Evolutionary conservation across 2,888 invertebrate species (phyloP), one percentile per base, ranked within the genome.

Genomic region (Pediacus dermestoides): DNA sequence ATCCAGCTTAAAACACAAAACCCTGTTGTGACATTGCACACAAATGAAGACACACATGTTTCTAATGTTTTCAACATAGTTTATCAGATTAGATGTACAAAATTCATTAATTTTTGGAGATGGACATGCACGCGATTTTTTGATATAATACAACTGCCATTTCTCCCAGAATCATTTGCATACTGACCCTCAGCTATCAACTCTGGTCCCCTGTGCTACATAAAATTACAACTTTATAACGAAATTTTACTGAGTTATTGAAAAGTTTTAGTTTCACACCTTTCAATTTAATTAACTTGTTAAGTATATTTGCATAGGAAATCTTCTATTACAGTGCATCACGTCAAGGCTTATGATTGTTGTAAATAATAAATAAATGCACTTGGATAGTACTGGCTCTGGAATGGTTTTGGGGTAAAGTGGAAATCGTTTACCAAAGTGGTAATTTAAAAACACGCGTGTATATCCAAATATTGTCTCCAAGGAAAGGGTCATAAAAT

Each of bases 401-500:
- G n/a, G n/a, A n/a, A n/a, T n/a, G n/a, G n/a, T n/a, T n/a, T n/a
- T n/a, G n/a, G n/a, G n/a, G n/a, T n/a, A n/a, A n/a, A n/a, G n/a
- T n/a, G n/a, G n/a, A n/a, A n/a, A n/a, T n/a, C n/a, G n/a, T n/a
- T n/a, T n/a, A n/a, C n/a, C n/a, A n/a, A 37, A 41, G 38, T 28
- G 42, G 48, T 44, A 44, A 44, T 46, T 46, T 37, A 33, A 40
- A 42, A 36, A 39, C 43, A 39, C 46, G 44, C 42, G 36, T 44
- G 37, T 7, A 26, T 8, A 26, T n/a, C 34, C 39, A 40, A 43
- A 39, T 33, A 39, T 28, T 33, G 44, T 47, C 45, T 44, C 42
- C 42, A 36, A 37, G 36, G 46, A 42, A 26, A 11, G 30, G 35
- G 38, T 13, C 50, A 54, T 64, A 63, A 64, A 64, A 61, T 61